phyloP scores from a whole-genome alignment of 2,888 invertebrate species.

The Drosophila greeni region DNA sequence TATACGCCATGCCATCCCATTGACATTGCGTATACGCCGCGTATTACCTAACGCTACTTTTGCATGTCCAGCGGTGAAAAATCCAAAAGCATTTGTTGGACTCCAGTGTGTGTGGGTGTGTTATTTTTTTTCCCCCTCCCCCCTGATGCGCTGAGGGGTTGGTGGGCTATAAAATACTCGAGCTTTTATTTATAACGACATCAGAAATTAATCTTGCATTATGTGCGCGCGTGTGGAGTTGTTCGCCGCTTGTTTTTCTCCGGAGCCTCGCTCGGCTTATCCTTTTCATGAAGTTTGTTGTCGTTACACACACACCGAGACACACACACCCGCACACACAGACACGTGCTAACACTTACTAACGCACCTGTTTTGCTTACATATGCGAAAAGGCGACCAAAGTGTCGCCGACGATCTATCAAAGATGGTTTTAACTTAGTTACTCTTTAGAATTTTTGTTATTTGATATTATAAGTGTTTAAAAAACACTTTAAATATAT shows the following conservation, averaged over 20 bases:
- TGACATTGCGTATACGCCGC: slow-evolving; percentile 50
- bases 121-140: background rate
- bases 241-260: slow-evolving; percentile 28
- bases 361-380: slow-evolving; percentile 29
- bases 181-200: slow-evolving; percentile 71
- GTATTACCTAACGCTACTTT: slow-evolving; percentile 55
- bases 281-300: slow-evolving; percentile 65
- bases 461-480: background rate
- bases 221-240: slow-evolving; percentile 56
- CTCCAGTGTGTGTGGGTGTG: background rate
- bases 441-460: background rate
- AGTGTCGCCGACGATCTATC: slow-evolving; percentile 15
- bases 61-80: slow-evolving; percentile 33
- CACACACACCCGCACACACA: slow-evolving; percentile 15
- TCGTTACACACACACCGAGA: slow-evolving; percentile 42
- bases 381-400: slow-evolving; percentile 34
- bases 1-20: slow-evolving; percentile 1
- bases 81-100: slow-evolving; percentile 7
- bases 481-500: background rate
- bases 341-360: slow-evolving; percentile 31
- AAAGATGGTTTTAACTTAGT: background rate
- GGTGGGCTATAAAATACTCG: slow-evolving; percentile 58
- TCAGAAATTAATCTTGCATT: slow-evolving; percentile 72
- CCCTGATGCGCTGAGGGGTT: background rate
- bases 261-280: slow-evolving; percentile 44